Base-by-base conservation (phyloP, 2,113 vertebrate species). In the Coptodon rendalli region DNA sequence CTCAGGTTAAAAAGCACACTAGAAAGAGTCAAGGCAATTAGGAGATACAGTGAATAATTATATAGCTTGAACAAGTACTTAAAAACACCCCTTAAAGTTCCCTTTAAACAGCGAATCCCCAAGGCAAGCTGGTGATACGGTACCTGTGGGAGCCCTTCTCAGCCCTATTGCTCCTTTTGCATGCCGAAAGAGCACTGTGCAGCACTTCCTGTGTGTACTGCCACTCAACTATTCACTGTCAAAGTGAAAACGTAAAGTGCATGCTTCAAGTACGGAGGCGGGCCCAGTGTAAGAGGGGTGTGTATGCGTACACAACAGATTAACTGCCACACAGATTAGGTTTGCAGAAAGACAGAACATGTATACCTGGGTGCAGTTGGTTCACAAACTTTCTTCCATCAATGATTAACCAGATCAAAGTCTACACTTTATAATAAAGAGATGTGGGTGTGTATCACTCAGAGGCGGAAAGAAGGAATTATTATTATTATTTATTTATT, bases 221-320 rank as follows among this genome's bases (percentile, higher is more conserved):
- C 87, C 73, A 89, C 92, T 94, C 90, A 92, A 93, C 89, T 89
- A 81, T 61, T 94, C 88, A 82, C 93, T 89, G 94, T 95, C 95
- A 96, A 96, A 96, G 85, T 93, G 95, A 96, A 96, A 96, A 93
- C 73, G 90, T 87, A 92, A 76, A 93, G 87, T 91, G 93, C 90
- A 89, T 61, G 85, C 90, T 92, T 89, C 91, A 93, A 90, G 89
- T 90, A 82, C 85, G 90, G 93, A 89, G 94, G 96, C 93, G 83
- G 95, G 85, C 19, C 92, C 78, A 61, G 7, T 14, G 9, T 16
- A 80, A 93, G 89, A 92, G 85, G 87, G 81, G 93, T 84, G 82
- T 53, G 78, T 85, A 86, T 50, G 38, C 63, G 24, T 59, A 68
- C 81, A 83, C 80, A 85, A 88, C 76, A 92, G 89, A 91, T 91